Base-by-base conservation (phyloP, 2,888 invertebrate genomes). In the Caenorhabditis panamensis region DNA sequence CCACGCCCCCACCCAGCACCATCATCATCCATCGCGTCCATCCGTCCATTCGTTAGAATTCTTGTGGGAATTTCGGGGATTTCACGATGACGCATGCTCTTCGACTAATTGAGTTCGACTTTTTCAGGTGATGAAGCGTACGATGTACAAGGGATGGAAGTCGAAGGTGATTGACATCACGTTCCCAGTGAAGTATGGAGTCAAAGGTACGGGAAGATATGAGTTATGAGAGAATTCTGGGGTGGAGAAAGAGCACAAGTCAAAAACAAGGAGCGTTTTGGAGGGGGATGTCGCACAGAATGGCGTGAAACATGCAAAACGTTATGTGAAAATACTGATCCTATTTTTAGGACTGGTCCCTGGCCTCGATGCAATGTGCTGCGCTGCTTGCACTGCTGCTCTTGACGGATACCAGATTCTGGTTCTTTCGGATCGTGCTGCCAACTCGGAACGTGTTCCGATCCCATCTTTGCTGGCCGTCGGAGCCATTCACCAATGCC, bases 401-500 rank as follows among this genome's bases (percentile, higher is more conserved):
- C 92, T 92, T 37, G 92, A 93, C 54, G 95, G 95, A 9, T 95
- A 94, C 92, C 95, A 96, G 91, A 93, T 98, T 31, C 92, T 98
- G 44, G 94, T 98, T 62, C 92, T 98, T 56, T 95, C 96, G 0
- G 98, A 98, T 89, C 91, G 93, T 63, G 91, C 90, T 69, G 93
- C 93, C 8, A 82, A 75, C 62, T 28, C 77, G 49, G 91, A 93
- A 49, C 88, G 88, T 69, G 89, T 92, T 5, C 92, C 92, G 20
- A 91, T 93, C 79, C 96, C 96, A 89, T 88, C 95, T 24, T 92
- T 97, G 78, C 92, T 97, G 77, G 95, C 95, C 1, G 92, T 96
- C 66, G 97, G 99, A 56, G 96, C 96, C 20, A 95, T 96, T 1
- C 98, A 99, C 92, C 98, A 99, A 91, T 94, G 96, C 91, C 92